Evolutionary conservation across 2,113 vertebrate species (phyloP).

Genomic region (Nycticryphes semicollaris): DNA sequence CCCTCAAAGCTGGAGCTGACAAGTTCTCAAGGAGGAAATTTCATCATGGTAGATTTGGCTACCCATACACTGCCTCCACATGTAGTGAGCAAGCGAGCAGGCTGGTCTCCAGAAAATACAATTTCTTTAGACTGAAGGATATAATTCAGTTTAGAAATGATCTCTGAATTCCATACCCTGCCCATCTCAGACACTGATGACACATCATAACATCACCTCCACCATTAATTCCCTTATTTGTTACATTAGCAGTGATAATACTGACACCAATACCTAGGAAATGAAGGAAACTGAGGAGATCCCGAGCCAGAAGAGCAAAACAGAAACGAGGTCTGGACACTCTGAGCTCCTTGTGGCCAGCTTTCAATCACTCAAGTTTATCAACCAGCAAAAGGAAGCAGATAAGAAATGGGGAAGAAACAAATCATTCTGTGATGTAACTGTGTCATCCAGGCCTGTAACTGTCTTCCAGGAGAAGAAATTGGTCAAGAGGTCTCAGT

Average conservation of each 20-base stretch:
- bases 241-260: slow-evolving; percentile 80
- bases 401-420: slow-evolving; percentile 81
- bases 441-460: slow-evolving; percentile 81
- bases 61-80: slow-evolving; percentile 75
- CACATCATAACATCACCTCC: slow-evolving; percentile 79
- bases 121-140: slow-evolving; percentile 76
- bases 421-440: slow-evolving; percentile 83
- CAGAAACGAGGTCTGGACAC: slow-evolving; percentile 81
- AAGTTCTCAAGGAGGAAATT: background rate
- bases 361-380: slow-evolving; percentile 84
- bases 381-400: slow-evolving; percentile 81
- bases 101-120: slow-evolving; percentile 63
- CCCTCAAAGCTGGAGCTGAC: background rate
- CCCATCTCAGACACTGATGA: slow-evolving; percentile 76
- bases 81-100: slow-evolving; percentile 73
- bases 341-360: slow-evolving; percentile 85
- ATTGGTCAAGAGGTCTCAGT: slow-evolving; percentile 78
- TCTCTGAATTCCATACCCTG: slow-evolving; percentile 77
- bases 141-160: slow-evolving; percentile 75
- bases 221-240: slow-evolving; percentile 85
- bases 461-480: slow-evolving; percentile 77
- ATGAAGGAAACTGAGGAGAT: slow-evolving; percentile 82
- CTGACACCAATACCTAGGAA: slow-evolving; percentile 82
- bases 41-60: background rate
- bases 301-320: slow-evolving; percentile 80